Evolutionary conservation across 2,888 invertebrate genomes (phyloP).

Genomic region (Philereme transversata): DNA sequence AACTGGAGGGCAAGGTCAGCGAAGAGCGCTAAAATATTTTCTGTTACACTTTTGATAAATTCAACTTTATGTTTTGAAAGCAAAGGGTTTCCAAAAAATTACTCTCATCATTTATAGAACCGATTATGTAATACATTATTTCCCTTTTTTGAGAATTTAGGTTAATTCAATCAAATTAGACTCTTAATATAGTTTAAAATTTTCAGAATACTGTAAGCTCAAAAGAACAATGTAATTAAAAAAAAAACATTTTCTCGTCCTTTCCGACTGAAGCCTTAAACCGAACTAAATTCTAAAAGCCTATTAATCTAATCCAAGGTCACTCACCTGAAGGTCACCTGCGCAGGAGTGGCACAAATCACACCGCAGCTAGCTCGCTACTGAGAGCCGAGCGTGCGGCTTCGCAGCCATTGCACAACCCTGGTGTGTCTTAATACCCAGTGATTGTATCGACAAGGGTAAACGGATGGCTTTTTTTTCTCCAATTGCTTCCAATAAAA

Average conservation of each 20-base stretch:
- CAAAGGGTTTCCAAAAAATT: too few relatives aligned
- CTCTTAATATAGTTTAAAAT: too few relatives aligned
- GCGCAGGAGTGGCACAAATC: slow-evolving; percentile 67
- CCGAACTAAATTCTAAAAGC: slow-evolving; percentile 1
- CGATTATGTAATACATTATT: too few relatives aligned
- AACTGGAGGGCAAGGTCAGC: too few relatives aligned
- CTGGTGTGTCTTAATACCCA: slow-evolving; percentile 70
- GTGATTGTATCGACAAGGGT: slow-evolving; percentile 68
- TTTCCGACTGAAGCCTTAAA: not conserved
- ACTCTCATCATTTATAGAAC: too few relatives aligned
- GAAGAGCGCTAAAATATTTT: too few relatives aligned
- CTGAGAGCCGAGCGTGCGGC: slow-evolving; percentile 61
- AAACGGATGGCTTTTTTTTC: slow-evolving; percentile 34
- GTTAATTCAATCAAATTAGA: too few relatives aligned
- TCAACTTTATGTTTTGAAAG: too few relatives aligned
- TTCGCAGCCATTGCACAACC: slow-evolving; percentile 69
- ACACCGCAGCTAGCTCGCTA: slow-evolving; percentile 65
- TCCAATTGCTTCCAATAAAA: not conserved
- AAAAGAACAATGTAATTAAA: not conserved
- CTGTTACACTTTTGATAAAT: too few relatives aligned
- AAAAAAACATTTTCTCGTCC: not conserved
- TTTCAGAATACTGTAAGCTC: too few relatives aligned
- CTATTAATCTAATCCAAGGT: slow-evolving; percentile 58
- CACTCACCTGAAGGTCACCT: slow-evolving; percentile 69
- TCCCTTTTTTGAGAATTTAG: too few relatives aligned